These are phyloP conservation scores for Clunio marinus DNA, from an alignment of 2,888 invertebrate genomes.

Conservation along the genomic window DNA sequence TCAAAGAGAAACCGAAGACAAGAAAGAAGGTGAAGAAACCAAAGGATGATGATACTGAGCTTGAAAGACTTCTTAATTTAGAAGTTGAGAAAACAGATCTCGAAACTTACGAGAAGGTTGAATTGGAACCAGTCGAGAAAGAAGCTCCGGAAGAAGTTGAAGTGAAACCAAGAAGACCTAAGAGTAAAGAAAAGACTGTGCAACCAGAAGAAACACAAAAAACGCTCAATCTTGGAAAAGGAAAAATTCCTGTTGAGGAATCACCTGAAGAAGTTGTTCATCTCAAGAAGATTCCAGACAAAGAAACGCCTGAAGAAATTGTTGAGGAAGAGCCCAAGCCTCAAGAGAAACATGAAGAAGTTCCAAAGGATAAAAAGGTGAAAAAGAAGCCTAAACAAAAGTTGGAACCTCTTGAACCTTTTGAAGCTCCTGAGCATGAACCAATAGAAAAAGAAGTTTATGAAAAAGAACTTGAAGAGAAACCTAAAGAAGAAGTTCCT, in stretches of 20 bases:
- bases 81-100: slow-evolving; percentile 44
- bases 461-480: slow-evolving; percentile 47
- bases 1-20: not conserved
- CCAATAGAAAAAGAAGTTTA: slow-evolving; percentile 46
- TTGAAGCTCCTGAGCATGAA: slow-evolving; percentile 41
- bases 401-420: slow-evolving; percentile 43
- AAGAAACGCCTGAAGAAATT: slow-evolving; percentile 44
- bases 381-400: slow-evolving; percentile 46
- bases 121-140: slow-evolving; percentile 48
- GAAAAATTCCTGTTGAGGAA: slow-evolving; percentile 51
- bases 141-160: slow-evolving; percentile 43
- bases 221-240: slow-evolving; percentile 54
- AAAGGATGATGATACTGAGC: slow-evolving; percentile 45
- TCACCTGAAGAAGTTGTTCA: slow-evolving; percentile 50
- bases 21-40: slow-evolving; percentile 43
- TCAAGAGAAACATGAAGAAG: slow-evolving; percentile 45
- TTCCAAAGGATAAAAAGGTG: slow-evolving; percentile 48
- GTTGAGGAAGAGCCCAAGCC: slow-evolving; percentile 43
- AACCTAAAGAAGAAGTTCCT: slow-evolving; percentile 50
- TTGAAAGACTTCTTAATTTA: slow-evolving; percentile 43
- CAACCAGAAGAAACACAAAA: slow-evolving; percentile 37
- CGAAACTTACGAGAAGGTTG: slow-evolving; percentile 48
- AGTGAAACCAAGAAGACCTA: not conserved
- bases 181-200: slow-evolving; percentile 29
- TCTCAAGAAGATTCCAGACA: slow-evolving; percentile 54